Evolutionary conservation across 2,113 vertebrate species (phyloP), one percentile per base, ranked within the genome.

Genomic region (Garra rufa): DNA sequence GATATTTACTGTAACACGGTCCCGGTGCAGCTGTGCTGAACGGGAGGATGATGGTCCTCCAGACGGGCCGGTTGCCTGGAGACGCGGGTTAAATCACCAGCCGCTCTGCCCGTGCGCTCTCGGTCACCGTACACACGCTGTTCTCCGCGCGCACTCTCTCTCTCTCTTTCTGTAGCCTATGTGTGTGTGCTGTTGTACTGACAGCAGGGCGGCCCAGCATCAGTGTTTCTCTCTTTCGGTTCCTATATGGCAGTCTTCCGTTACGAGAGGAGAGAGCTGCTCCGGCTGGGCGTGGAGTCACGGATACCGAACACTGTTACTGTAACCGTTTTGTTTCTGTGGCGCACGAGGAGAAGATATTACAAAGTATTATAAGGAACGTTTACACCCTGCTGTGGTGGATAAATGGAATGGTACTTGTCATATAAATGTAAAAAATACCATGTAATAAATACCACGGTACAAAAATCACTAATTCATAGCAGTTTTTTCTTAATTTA

Each of bases 281-380:
- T 86, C 83, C 81, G 84, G 63, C 81, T 89, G 93, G 93, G 93
- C 86, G 93, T 94, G 93, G 91, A 90, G 81, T 71, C 24, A 78
- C 85, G 75, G 55, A 88, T 65, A 88, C 88, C 74, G 81, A 87
- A 82, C 82, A 83, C 86, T 92, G 91, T 92, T 89, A 90, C 89
- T 55, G 78, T 48, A 30, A 43, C 86, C 82, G 52, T 59, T 73
- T 59, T 83, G 19, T 44, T 48, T 76, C 41, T 57, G 1, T 24
- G 9, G 75, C 6, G 28, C 19, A 76, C 26, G 15, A 75, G 69
- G 44, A 48, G 17, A 19, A 70, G 19, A 55, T 13, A 34, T 34
- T 17, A 8, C n/a, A 14, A 19, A 17, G n/a, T 9, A 75, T 48
- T 48, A 44, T 71, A 73, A 19, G 61, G 28, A 34, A 67, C 9